These are phyloP conservation scores for Drosophila recens DNA, from an alignment of 2,888 invertebrate species.

Conservation along the genomic window DNA sequence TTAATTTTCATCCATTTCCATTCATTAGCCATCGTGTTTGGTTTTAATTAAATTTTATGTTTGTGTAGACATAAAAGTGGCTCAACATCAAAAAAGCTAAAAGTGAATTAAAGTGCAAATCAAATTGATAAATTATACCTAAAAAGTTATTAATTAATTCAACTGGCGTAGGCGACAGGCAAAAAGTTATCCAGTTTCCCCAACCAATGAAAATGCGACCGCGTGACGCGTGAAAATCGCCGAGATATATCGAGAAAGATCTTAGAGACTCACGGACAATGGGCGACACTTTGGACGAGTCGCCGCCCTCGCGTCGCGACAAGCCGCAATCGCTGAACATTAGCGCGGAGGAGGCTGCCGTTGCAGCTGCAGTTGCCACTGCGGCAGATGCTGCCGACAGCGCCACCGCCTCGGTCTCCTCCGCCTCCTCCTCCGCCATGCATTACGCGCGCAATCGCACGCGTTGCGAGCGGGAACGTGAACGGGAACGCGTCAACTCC, in stretches of 20 bases:
- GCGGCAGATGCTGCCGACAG: not conserved
- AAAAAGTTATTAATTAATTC: conserved; percentile 28
- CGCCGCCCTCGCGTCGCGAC: conserved; percentile 70
- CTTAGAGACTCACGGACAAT: conserved; percentile 47
- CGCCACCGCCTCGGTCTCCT: not conserved
- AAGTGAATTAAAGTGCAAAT: conserved; percentile 53
- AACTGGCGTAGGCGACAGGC: conserved; percentile 48
- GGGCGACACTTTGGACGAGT: conserved; percentile 78
- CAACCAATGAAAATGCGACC: conserved; percentile 36
- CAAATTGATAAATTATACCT: conserved; percentile 28
- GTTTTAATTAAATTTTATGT: conserved; percentile 56
- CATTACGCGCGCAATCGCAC: conserved; percentile 75
- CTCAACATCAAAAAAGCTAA: conserved; percentile 24
- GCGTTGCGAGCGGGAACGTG: conserved; percentile 62
- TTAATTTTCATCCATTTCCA: conserved; percentile 28
- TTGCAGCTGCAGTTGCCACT: not conserved
- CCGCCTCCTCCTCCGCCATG: conserved; percentile 30
- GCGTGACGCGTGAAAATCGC: conserved; percentile 15
- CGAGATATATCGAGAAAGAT: not conserved
- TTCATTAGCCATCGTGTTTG: conserved; percentile 34
- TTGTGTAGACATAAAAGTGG: conserved; percentile 43
- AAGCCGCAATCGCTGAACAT: conserved; percentile 82
- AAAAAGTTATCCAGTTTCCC: conserved; percentile 28
- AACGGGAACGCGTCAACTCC: conserved; percentile 74
- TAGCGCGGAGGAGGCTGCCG: conserved; percentile 40